phyloP scores from a whole-genome alignment of 2,797 vertebrate species.

The Sciurus vulgaris region DNA sequence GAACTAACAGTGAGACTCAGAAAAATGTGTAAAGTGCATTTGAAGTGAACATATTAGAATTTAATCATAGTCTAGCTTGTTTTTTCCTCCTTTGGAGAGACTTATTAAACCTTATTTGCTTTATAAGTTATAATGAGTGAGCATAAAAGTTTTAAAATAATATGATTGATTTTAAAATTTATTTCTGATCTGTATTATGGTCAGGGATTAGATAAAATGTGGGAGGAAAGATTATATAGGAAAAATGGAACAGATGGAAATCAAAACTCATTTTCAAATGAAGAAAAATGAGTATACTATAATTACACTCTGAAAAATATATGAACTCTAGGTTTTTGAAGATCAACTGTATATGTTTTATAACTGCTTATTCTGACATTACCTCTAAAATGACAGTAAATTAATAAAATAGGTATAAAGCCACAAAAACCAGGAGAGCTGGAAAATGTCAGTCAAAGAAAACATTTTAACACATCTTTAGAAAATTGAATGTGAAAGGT shows the following conservation, averaged over 20 bases:
- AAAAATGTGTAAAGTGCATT: neutral
- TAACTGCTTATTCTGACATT: neutral
- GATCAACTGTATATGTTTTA: neutral
- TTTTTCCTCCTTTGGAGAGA: neutral
- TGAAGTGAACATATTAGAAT: conserved; percentile 1
- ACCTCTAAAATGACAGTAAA: neutral
- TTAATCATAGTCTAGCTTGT: neutral
- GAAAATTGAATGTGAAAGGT: neutral
- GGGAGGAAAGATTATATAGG: neutral
- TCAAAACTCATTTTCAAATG: conserved; percentile 24
- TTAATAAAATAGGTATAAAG: neutral
- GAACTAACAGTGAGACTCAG: neutral
- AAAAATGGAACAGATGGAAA: neutral
- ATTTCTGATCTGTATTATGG: conserved; percentile 3
- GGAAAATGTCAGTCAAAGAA: neutral
- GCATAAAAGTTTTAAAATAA: neutral
- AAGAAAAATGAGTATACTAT: neutral
- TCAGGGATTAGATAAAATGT: neutral
- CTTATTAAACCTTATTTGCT: conserved; percentile 12
- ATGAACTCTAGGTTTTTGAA: neutral
- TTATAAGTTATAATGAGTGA: neutral
- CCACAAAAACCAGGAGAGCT: neutral
- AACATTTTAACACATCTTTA: neutral
- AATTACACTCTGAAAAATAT: neutral
- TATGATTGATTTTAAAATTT: conserved; percentile 15